Conservation (phyloP, 2,888 invertebrate genomes). For the Beris chalybata region DNA sequence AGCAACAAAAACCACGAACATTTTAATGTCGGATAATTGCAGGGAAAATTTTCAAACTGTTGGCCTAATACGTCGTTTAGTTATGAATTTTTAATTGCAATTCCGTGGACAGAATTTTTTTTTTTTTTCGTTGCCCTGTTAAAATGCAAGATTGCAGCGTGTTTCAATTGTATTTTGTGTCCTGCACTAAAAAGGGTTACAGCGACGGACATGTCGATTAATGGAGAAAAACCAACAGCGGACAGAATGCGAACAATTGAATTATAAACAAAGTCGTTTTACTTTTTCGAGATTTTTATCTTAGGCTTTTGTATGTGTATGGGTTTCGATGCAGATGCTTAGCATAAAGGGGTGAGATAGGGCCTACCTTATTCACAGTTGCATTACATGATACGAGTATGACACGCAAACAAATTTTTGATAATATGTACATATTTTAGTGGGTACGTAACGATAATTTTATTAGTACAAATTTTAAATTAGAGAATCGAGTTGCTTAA, state of each 20-base stretch:
- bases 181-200: constrained; percentile 23
- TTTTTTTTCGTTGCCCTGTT: constrained; percentile 6
- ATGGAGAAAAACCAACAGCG: constrained; percentile 27
- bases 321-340: constrained; percentile 26
- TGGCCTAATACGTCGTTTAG: constrained; percentile 36
- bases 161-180: constrained; percentile 1
- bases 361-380: no score
- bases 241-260: constrained; percentile 21
- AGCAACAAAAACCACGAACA: constrained; percentile 13
- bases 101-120: constrained; percentile 25
- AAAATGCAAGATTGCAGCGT: not conserved
- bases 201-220: constrained; percentile 20
- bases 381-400: no score
- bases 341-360: not conserved
- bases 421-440: no score
- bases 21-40: constrained; percentile 29
- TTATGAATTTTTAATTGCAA: constrained; percentile 36
- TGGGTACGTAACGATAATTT: no score
- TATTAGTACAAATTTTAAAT: no score
- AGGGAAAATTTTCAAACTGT: constrained; percentile 29
- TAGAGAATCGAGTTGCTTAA: no score
- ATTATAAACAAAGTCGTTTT: constrained; percentile 22
- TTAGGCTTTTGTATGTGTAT: constrained; percentile 12
- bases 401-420: no score
- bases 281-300: constrained; percentile 23